Evolutionary conservation across 2,888 invertebrate genomes (phyloP), one percentile per base, ranked within the genome.

Genomic region (Hemithea aestivaria): DNA sequence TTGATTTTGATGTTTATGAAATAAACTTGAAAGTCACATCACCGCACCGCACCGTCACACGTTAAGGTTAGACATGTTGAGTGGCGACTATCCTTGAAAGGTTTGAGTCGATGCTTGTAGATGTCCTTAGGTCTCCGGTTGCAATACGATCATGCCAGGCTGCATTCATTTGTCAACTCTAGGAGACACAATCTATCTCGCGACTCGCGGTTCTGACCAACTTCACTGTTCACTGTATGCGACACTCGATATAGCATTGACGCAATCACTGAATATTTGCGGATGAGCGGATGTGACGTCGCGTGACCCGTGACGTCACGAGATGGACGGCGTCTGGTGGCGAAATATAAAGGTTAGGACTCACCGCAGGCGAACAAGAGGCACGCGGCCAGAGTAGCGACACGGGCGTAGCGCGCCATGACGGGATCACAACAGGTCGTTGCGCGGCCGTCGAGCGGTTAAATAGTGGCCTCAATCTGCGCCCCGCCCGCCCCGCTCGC

Each of bases 391-490:
- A 87, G 76, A 79, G 84, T 75, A 82, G 85, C 77, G 84, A 88
- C 83, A 85, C 84, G 83, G 79, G 83, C 87, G 87, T 80, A 80
- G 80, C 84, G 87, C 87, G 87, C 87, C 88, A 88, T 88, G 87
- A 78, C 87, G 84, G 87, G 84, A 84, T 87, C 88, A 87, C 87
- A 87, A 88, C 87, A 88, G 87, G 87, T 87, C 87, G 85, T 66
- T 76, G 83, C 79, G 85, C 84, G 81, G 77, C 78, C 71, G 80
- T 71, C 72, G 76, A 73, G 77, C 79, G 74, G 74, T 87, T 87
- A 85, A 87, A 88, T 88, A 88, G 74, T 85, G 84, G 82, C 87
- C 85, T 85, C 85, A 85, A 87, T 85, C 80, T 71, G 73, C 76
- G 78, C 82, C 79, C 82, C 85, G 80, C 82, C 69, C 84, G 77